Evolutionary conservation across 2,113 vertebrate species (phyloP).

Genomic region (Sander lucioperca): DNA sequence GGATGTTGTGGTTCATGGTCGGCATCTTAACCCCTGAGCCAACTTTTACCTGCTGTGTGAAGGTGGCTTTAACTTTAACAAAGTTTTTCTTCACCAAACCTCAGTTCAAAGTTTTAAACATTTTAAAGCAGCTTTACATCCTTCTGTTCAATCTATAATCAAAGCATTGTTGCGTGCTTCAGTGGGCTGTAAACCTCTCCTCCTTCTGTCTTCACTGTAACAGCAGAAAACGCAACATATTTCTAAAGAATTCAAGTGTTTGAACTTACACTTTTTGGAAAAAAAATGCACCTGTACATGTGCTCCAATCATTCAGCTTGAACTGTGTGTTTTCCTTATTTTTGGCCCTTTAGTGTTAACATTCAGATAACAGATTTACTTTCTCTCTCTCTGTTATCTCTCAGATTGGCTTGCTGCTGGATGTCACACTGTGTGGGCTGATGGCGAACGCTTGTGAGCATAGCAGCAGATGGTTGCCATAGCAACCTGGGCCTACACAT

Average conservation of each 20-base stretch:
- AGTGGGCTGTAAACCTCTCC: slow-evolving; percentile 37
- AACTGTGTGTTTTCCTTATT: slow-evolving; percentile 33
- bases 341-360: slow-evolving; percentile 43
- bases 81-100: slow-evolving; percentile 1
- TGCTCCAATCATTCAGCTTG: not conserved
- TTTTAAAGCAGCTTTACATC: slow-evolving; percentile 44
- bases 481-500: slow-evolving; percentile 85
- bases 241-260: not conserved
- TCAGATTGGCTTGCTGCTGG: slow-evolving; percentile 71
- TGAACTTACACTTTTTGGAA: not conserved
- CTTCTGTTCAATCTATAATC: slow-evolving; percentile 37
- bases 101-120: not conserved
- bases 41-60: not conserved
- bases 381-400: slow-evolving; percentile 37
- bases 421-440: slow-evolving; percentile 86
- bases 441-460: slow-evolving; percentile 75
- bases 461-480: slow-evolving; percentile 88
- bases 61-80: not conserved
- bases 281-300: not conserved
- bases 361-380: slow-evolving; percentile 49
- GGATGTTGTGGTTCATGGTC: not conserved
- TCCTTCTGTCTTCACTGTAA: slow-evolving; percentile 27
- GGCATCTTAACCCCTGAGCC: not conserved
- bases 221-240: not conserved
- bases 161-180: slow-evolving; percentile 12